phyloP scores from a whole-genome alignment of 2,888 invertebrate genomes.

The Macrosiphum euphorbiae region DNA sequence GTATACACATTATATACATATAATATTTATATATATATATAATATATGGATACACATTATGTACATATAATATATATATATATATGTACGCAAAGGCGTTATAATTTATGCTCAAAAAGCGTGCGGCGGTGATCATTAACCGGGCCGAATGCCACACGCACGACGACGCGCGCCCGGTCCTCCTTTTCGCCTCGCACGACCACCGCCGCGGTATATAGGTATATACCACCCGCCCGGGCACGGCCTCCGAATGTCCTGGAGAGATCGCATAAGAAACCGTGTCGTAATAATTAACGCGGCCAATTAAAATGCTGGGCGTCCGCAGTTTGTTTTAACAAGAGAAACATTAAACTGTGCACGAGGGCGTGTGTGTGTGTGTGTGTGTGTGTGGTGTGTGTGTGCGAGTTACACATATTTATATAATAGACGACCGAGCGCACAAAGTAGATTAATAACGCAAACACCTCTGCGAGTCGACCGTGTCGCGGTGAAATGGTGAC shows the following conservation, averaged over 20 bases:
- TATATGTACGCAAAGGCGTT: not conserved
- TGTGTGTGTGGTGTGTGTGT: not conserved
- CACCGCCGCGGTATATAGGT: not conserved
- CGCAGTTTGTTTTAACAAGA: constrained; percentile 51
- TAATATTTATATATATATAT: not conserved
- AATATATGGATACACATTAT: too few species aligned
- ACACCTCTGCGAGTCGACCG: not conserved
- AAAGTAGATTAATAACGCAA: constrained; percentile 21
- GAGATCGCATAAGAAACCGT: constrained; percentile 36
- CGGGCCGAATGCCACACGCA: constrained; percentile 16
- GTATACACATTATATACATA: too few species aligned
- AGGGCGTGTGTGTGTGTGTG: not conserved
- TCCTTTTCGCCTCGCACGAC: not conserved
- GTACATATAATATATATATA: too few species aligned
- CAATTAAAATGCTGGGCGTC: constrained; percentile 41
- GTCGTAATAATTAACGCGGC: constrained; percentile 46
- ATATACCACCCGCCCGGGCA: not conserved
- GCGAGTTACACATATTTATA: not conserved
- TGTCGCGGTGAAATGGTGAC: not conserved
- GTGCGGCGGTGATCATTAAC: constrained; percentile 5
- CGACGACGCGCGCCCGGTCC: not conserved
- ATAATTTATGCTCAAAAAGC: constrained; percentile 1
- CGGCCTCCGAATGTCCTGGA: not conserved
- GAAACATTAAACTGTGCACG: constrained; percentile 7
- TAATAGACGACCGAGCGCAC: not conserved